Evolutionary conservation across 2,888 invertebrate genomes (phyloP).

Genomic region (Megastigmus dorsalis): DNA sequence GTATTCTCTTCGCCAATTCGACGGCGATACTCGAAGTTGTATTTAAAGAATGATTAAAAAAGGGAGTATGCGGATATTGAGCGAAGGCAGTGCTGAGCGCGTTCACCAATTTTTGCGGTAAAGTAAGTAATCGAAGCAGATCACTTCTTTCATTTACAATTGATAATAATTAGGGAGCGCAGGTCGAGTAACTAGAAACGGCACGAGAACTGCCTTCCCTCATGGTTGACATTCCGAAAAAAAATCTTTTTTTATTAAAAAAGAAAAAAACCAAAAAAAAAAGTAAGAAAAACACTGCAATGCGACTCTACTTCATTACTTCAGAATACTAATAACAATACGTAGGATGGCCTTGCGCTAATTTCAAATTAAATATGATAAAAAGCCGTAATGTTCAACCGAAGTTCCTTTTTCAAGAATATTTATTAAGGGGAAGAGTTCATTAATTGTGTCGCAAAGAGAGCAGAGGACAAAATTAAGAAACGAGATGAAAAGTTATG

Average conservation of each 20-base stretch:
- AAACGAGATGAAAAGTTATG: slow-evolving; percentile 49
- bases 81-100: slow-evolving; percentile 8
- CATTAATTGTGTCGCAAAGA: slow-evolving; percentile 59
- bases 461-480: slow-evolving; percentile 56
- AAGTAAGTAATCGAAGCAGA: slow-evolving; percentile 10
- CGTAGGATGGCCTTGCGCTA: slow-evolving; percentile 36
- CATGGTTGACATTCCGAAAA: slow-evolving; percentile 42
- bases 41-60: slow-evolving; percentile 21
- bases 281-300: slow-evolving; percentile 36
- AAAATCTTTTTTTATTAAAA: slow-evolving; percentile 37
- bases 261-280: slow-evolving; percentile 48
- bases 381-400: slow-evolving; percentile 61
- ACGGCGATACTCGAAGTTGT: slow-evolving; percentile 1
- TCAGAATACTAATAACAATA: slow-evolving; percentile 11
- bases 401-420: slow-evolving; percentile 68
- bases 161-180: neutral
- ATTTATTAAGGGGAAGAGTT: slow-evolving; percentile 59
- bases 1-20: slow-evolving; percentile 14
- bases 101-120: slow-evolving; percentile 19
- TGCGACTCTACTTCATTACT: slow-evolving; percentile 7
- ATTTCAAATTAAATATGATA: slow-evolving; percentile 55
- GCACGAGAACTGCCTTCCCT: slow-evolving; percentile 17
- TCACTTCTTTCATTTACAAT: slow-evolving; percentile 24
- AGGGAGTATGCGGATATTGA: slow-evolving; percentile 11
- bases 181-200: neutral